These are phyloP conservation scores for Leptarthrus brevirostris DNA, from an alignment of 2,888 invertebrate genomes.

Conservation along the genomic window DNA sequence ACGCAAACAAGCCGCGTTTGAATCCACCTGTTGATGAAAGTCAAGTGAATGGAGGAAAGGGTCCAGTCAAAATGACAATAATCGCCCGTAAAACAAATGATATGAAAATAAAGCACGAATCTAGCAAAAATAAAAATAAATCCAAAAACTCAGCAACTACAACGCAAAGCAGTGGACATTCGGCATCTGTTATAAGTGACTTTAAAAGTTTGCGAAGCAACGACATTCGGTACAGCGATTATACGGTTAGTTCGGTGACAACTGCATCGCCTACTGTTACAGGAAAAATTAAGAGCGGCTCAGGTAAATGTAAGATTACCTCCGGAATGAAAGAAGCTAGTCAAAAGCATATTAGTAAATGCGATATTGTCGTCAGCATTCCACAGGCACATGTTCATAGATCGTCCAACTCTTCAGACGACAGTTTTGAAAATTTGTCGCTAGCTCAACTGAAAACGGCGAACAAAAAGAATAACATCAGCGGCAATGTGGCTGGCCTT, in stretches of 20 bases:
- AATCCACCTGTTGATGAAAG: slow-evolving; percentile 55
- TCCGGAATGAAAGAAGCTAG: not conserved
- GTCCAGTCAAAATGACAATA: slow-evolving; percentile 59
- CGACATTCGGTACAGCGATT: slow-evolving; percentile 63
- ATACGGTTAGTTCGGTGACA: slow-evolving; percentile 59
- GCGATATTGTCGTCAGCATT: slow-evolving; percentile 65
- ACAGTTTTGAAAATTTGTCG: slow-evolving; percentile 61
- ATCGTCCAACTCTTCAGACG: slow-evolving; percentile 59
- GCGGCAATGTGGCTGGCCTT: not conserved
- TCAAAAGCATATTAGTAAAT: slow-evolving; percentile 56
- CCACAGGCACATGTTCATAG: slow-evolving; percentile 63
- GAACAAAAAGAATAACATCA: slow-evolving; percentile 59
- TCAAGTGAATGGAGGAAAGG: slow-evolving; percentile 57
- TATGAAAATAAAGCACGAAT: slow-evolving; percentile 52
- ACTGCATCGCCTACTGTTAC: not conserved
- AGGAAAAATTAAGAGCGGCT: slow-evolving; percentile 3
- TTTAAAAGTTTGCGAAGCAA: slow-evolving; percentile 67
- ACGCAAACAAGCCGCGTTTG: slow-evolving; percentile 37
- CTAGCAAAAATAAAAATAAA: slow-evolving; percentile 2
- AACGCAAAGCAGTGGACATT: not conserved
- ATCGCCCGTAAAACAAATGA: slow-evolving; percentile 58
- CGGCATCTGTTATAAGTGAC: slow-evolving; percentile 56
- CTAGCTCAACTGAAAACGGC: slow-evolving; percentile 64
- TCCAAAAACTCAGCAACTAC: not conserved
- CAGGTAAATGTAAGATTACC: slow-evolving; percentile 1